Percentiles rank a stretch among this genome's conserved stretches.
phyloP scores from a whole-genome alignment of 2,113 vertebrate genomes.

The Megatriorchis doriae region DNA sequence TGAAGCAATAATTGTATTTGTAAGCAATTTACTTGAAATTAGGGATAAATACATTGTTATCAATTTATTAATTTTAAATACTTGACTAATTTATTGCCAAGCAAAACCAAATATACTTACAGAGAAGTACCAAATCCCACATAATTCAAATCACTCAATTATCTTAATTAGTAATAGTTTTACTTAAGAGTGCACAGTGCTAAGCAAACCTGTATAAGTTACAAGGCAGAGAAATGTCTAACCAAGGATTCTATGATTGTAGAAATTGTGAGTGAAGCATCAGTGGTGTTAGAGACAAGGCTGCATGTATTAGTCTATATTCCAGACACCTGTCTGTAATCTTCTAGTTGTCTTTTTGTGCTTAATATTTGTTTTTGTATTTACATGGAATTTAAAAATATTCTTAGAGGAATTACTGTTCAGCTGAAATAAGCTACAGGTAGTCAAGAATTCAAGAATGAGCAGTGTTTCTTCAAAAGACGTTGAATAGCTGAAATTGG shows the following conservation, averaged over 20 bases:
- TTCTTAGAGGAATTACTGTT: neutral
- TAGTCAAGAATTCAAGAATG: neutral
- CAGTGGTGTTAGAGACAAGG: neutral
- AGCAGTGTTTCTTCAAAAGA: neutral
- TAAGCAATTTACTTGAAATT: neutral
- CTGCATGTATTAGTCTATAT: neutral
- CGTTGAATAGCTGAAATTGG: neutral
- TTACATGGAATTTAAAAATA: neutral
- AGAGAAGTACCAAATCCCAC: neutral
- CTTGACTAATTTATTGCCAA: neutral
- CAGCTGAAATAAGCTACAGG: neutral
- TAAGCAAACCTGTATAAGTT: neutral
- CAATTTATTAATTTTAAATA: neutral
- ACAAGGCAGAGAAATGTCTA: neutral
- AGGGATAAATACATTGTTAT: neutral
- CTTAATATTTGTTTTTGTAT: neutral
- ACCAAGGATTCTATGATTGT: neutral
- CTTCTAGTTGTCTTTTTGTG: neutral
- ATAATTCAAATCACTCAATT: neutral
- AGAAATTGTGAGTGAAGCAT: neutral
- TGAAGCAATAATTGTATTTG: neutral
- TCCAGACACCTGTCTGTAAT: neutral
- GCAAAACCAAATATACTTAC: neutral
- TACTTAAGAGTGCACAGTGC: neutral
- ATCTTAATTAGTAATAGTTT: neutral